Base-by-base conservation (phyloP, 1,140 invertebrate genomes). In the Brachystomella parvula region DNA sequence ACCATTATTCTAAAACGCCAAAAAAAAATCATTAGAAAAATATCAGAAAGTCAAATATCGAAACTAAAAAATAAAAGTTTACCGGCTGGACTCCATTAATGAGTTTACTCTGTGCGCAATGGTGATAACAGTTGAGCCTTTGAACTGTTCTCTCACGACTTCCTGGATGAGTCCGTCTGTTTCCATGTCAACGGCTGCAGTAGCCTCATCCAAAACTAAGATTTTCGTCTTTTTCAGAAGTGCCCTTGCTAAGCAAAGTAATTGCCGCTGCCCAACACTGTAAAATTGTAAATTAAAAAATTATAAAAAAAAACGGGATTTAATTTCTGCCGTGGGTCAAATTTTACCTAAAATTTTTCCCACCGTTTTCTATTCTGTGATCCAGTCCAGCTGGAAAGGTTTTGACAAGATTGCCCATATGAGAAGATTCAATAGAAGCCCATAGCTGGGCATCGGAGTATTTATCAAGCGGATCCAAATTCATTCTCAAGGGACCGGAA, bases 51-150 rank as follows among this genome's bases (percentile, higher is more conserved):
- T n/a, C n/a, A n/a, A n/a, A n/a, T n/a, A n/a, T n/a, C n/a, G n/a
- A n/a, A n/a, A n/a, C n/a, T n/a, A n/a, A n/a, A n/a, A n/a, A n/a
- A n/a, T n/a, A n/a, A n/a, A n/a, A n/a, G n/a, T n/a, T n/a, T 75
- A 83, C 82, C 83, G 86, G 71, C 89, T 87, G 15, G 88, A 92
- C 79, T 96, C 92, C 84, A 96, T 85, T 66, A 96, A 94, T 44
- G 93, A 96, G 77, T 95, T 94, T 61, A 96, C 83, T 33, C 93
- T 85, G 80, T 96, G 93, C 56, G 93, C 94, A 77, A 97, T 96
- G 0, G 93, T 96, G 32, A 96, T 82, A 58, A 96, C 87, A 21
- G 93, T 96, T 77, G 90, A 92, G 68, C 89, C 83, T 72, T 83
- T 84, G 77, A 96, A 96, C 76, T 94, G 89, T 49, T 84, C 82